These are phyloP conservation scores for Choristoneura rosaceana DNA, from an alignment of 2,888 invertebrate species.

Conservation along the genomic window DNA sequence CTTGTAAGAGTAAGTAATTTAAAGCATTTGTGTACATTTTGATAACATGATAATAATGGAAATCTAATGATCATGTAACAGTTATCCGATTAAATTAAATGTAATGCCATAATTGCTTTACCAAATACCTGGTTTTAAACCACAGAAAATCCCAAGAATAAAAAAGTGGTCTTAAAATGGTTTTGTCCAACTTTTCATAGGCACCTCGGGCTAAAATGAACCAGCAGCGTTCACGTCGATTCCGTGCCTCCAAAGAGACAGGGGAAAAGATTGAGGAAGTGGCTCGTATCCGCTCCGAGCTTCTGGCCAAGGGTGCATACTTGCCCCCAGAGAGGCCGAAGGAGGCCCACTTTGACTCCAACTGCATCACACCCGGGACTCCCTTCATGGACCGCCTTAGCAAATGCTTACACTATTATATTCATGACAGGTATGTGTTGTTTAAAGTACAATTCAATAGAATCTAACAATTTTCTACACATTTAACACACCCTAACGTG, in stretches of 20 bases:
- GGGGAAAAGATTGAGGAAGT: slow-evolving; percentile 95
- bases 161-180: no score
- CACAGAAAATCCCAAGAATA: no score
- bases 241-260: slow-evolving; percentile 98
- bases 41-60: no score
- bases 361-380: slow-evolving; percentile 99
- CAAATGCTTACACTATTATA: slow-evolving; percentile 93
- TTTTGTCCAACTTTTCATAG: slow-evolving; percentile 58
- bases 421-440: slow-evolving; percentile 88
- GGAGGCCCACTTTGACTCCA: slow-evolving; percentile 98
- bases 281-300: slow-evolving; percentile 90
- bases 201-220: slow-evolving; percentile 99
- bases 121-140: no score
- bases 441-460: not conserved
- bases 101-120: no score
- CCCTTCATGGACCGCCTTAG: slow-evolving; percentile 98
- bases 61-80: no score
- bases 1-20: no score
- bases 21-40: no score
- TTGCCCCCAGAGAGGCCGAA: slow-evolving; percentile 95
- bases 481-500: no score
- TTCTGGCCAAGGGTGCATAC: slow-evolving; percentile 89
- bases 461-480: no score
- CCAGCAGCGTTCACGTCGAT: slow-evolving; percentile 98
- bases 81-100: no score